Conservation (phyloP, 2,113 vertebrate genomes). For the Mustela lutreola region DNA sequence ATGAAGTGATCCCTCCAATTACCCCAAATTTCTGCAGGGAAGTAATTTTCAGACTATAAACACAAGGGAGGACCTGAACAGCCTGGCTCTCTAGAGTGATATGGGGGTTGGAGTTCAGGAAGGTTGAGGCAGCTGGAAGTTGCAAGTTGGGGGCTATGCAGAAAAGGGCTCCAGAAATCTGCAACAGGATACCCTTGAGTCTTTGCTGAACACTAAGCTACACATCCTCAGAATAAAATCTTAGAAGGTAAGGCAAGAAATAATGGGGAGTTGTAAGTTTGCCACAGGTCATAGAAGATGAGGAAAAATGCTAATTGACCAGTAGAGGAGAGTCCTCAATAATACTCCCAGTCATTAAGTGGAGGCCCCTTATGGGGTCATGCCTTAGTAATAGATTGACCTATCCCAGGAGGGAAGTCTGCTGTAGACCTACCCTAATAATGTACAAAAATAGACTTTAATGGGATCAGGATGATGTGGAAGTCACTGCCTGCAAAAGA, state of each 20-base stretch:
- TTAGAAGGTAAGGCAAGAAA: background rate
- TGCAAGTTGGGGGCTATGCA: background rate
- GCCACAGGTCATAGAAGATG: background rate
- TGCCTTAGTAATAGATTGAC: background rate
- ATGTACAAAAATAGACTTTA: background rate
- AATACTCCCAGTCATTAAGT: background rate
- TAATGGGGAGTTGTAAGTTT: background rate
- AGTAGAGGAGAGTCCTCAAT: background rate
- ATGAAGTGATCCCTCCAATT: background rate
- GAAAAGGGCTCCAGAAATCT: background rate
- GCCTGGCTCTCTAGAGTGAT: too few relatives aligned
- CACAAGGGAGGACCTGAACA: background rate
- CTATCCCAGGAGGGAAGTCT: background rate
- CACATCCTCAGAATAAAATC: background rate
- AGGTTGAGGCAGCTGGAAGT: background rate
- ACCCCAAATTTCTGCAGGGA: background rate
- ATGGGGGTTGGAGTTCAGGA: background rate
- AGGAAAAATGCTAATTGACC: background rate
- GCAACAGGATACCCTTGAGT: background rate
- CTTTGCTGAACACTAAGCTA: background rate
- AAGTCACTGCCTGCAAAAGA: background rate
- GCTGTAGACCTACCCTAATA: background rate
- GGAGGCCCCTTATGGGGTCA: background rate
- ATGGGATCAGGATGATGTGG: background rate
- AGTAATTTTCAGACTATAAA: background rate